Evolutionary conservation across 2,113 vertebrate genomes (phyloP).

Genomic region (Lepus americanus): DNA sequence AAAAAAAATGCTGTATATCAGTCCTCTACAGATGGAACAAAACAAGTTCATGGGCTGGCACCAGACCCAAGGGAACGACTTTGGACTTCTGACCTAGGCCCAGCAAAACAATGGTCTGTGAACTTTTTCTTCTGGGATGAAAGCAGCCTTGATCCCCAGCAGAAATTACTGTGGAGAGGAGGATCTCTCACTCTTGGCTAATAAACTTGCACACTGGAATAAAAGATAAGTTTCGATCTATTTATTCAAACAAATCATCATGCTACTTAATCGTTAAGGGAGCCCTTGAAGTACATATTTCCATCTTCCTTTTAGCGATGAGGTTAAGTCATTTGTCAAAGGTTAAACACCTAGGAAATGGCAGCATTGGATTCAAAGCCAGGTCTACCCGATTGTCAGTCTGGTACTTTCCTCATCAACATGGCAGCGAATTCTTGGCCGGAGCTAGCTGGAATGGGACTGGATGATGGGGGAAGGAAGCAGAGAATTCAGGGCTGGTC

Average conservation of each 20-base stretch:
- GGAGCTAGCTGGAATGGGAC: neutral
- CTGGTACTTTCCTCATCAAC: neutral
- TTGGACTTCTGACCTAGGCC: conserved; percentile 70
- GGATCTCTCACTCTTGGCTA: conserved; percentile 30
- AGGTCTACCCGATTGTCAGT: conserved; percentile 29
- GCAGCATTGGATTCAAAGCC: conserved; percentile 20
- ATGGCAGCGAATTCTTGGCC: neutral
- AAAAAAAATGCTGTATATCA: conserved; percentile 54
- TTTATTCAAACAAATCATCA: neutral
- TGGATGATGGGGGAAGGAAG: neutral
- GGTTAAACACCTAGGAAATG: neutral
- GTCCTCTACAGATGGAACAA: conserved; percentile 66
- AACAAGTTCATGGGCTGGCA: conserved; percentile 48
- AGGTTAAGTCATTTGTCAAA: conserved; percentile 34
- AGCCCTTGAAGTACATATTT: neutral
- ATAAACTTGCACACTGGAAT: conserved; percentile 25
- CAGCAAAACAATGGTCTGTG: conserved; percentile 68
- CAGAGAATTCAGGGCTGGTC: neutral
- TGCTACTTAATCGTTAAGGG: neutral
- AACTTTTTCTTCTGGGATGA: conserved; percentile 63
- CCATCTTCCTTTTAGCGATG: neutral
- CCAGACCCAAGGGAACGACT: conserved; percentile 28
- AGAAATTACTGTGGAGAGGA: conserved; percentile 48
- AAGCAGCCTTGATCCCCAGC: neutral
- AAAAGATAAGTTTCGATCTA: conserved; percentile 7